Evolutionary conservation across 2,888 invertebrate genomes (phyloP).

Genomic region (Argyresthia albistria): DNA sequence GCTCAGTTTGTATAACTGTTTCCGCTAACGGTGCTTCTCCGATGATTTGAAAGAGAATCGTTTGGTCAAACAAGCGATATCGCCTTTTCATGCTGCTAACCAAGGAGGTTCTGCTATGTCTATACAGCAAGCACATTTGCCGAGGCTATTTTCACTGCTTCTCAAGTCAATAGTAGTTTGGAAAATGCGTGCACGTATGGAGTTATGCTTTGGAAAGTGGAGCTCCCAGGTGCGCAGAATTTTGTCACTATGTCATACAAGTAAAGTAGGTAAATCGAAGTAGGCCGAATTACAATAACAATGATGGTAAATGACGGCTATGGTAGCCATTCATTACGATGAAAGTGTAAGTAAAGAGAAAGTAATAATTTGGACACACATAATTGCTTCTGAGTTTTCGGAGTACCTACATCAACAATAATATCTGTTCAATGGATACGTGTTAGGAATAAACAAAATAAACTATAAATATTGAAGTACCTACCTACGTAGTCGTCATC

Average conservation of each 20-base stretch:
- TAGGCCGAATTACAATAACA: neutral
- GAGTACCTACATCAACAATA: too few species aligned
- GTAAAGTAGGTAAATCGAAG: neutral
- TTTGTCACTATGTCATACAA: too few species aligned
- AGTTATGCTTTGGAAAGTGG: neutral
- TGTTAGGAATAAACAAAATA: too few species aligned
- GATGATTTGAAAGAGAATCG: slow-evolving; percentile 13
- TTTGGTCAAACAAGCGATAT: slow-evolving; percentile 11
- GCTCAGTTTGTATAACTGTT: slow-evolving; percentile 25
- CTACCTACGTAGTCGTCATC: too few species aligned
- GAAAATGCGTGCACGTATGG: neutral
- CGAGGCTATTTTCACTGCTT: neutral
- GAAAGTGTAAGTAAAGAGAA: too few species aligned
- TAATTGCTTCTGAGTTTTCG: too few species aligned
- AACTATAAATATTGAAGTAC: too few species aligned
- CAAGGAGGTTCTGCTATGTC: neutral
- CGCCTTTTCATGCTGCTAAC: neutral
- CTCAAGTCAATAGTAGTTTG: neutral
- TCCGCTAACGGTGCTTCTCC: slow-evolving; percentile 22
- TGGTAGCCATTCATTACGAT: too few species aligned
- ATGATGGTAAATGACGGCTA: neutral
- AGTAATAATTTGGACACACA: too few species aligned
- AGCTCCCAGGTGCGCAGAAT: too few species aligned
- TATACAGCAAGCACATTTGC: neutral
- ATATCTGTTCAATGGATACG: too few species aligned